Evolutionary conservation across 2,113 vertebrate genomes (phyloP).

Genomic region (Sclerurus mexicanus): DNA sequence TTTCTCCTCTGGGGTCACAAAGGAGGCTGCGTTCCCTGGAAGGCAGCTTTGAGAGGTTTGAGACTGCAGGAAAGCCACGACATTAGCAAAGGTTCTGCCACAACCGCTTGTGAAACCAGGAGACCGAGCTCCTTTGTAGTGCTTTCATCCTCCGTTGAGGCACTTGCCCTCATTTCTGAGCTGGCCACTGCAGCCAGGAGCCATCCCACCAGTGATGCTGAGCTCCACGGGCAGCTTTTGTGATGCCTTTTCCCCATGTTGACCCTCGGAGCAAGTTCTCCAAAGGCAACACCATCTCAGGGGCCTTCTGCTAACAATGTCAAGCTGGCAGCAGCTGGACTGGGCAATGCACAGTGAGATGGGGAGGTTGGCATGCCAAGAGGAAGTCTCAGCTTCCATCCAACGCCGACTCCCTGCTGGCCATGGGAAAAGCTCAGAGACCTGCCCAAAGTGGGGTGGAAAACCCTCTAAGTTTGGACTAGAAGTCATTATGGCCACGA

Average conservation of each 20-base stretch:
- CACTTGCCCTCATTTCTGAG: not conserved
- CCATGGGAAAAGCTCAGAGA: not conserved
- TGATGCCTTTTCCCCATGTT: not conserved
- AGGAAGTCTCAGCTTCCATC: not conserved
- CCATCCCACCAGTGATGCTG: not conserved
- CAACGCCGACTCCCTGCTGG: not conserved
- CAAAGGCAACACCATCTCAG: not conserved
- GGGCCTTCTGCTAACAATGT: not conserved
- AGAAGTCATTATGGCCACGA: not conserved
- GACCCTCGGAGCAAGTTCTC: not conserved
- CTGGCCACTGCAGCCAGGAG: not conserved
- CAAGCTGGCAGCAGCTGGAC: not conserved
- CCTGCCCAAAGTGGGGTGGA: too few relatives aligned
- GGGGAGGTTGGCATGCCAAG: too few relatives aligned
- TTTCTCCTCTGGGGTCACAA: constrained; percentile 3
- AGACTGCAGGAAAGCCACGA: not conserved
- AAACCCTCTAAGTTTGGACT: not conserved
- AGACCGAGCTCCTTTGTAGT: not conserved
- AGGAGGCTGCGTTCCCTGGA: not conserved
- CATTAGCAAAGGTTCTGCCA: constrained; percentile 4
- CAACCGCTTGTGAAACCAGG: not conserved
- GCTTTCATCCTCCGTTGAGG: not conserved
- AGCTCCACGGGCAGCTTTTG: not conserved
- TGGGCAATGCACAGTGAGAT: not conserved
- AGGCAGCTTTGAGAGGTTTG: not conserved